phyloP scores from a whole-genome alignment of 2,797 vertebrate species.

The Hapalemur alaotrensis region DNA sequence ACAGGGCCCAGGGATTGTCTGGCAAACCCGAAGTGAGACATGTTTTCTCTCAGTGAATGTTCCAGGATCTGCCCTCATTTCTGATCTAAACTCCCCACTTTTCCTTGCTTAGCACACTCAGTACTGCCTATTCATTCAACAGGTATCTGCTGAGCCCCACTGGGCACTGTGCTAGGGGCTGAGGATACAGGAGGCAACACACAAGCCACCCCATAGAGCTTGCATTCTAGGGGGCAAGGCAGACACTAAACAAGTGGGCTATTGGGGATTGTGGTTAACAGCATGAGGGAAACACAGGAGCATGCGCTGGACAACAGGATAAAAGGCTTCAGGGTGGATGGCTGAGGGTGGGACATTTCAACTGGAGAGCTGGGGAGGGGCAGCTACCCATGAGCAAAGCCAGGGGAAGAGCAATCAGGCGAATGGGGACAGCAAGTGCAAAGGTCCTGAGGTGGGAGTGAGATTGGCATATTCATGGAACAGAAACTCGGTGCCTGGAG shows the following conservation, averaged over 20 bases:
- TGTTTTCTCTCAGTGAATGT: neutral
- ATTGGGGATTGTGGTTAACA: neutral
- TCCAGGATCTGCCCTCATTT: neutral
- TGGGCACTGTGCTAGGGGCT: neutral
- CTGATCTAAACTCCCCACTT: neutral
- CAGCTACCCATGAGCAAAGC: neutral
- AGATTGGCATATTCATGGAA: neutral
- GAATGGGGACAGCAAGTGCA: neutral
- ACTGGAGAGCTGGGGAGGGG: neutral
- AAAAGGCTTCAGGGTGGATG: neutral
- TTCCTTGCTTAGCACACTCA: neutral
- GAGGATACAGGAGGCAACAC: neutral
- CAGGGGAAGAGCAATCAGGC: neutral
- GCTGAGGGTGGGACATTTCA: neutral
- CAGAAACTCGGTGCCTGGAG: neutral
- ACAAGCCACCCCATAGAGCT: accelerated
- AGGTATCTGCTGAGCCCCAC: neutral
- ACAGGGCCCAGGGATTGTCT: neutral
- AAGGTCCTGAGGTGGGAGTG: neutral
- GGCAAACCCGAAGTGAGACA: neutral
- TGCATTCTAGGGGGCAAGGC: neutral
- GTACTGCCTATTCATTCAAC: neutral
- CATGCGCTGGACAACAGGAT: neutral
- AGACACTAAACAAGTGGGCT: neutral
- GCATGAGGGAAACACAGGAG: neutral